Evolutionary conservation across 30 jellyfish, hydroid and myxozoan species (phyloP), one percentile per base, ranked within the genome.

Genomic region (Sanderia malayensis): DNA sequence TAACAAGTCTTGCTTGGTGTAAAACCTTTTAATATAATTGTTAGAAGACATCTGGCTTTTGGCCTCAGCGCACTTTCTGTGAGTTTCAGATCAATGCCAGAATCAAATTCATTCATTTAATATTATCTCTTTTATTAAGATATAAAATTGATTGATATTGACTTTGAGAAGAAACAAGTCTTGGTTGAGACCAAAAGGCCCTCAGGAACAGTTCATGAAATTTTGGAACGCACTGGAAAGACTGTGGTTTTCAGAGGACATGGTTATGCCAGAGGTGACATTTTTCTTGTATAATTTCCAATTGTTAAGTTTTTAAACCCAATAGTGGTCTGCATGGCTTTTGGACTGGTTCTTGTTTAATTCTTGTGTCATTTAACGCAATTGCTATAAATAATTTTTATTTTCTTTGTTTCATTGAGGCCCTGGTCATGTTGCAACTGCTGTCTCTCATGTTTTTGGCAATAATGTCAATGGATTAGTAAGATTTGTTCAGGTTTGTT

Each of bases 161-260:
- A 81, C 61, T 21, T 68, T n/a, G 62, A 59, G 30, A 70, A 73
- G 31, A 85, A 82, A 28, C 49, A 32, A 15, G 95, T 88, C 55
- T 18, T 88, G 1, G 61, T 88, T 6, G 90, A 75, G 65, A 80
- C 97, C 67, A 80, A 58, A 21, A 53, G 60, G 84, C 97, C 97
- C 18, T 88, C 97, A 33, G 85, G 88, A 27, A 62, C 52, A 32
- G 93, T 88, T 7, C 97, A 88, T 21, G 34, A 62, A n/a, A 32
- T 75, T 20, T 41, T 88, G 9, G 97, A 88, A 52, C 44, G 47
- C 22, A 80, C 95, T 64, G 97, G 97, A 23, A 72, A 73, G 52
- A 67, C 81, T 1, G 97, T 80, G 60, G 93, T 88, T 18, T 74
- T 78, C 62, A 74, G 95, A 37, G 97, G 95, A 1, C 95, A 81